Evolutionary conservation across 2,888 invertebrate genomes (phyloP), one percentile per base, ranked within the genome.

Genomic region (Nomada ruficornis): DNA sequence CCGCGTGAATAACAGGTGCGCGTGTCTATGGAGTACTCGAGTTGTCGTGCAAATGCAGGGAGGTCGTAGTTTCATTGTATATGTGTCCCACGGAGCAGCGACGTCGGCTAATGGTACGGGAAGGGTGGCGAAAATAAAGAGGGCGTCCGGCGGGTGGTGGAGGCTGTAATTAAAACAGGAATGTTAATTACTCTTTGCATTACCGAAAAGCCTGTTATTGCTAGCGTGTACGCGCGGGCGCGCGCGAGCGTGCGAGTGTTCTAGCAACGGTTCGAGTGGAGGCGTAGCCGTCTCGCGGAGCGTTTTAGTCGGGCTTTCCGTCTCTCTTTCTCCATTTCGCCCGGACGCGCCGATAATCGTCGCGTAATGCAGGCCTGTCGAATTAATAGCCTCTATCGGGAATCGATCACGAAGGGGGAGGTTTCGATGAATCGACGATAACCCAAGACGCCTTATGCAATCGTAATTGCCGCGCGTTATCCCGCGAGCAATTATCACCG

Each of bases 121-220:
- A 90, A 86, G 86, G 88, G 86, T 83, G 89, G 90, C 81, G 90
- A 90, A 91, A 92, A 91, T 90, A 90, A 90, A 89, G 89, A 85
- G 86, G 89, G 89, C 76, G 87, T 83, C 78, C 78, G 71, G 83
- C 74, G 78, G 86, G 81, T 20, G 59, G 57, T 78, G 89, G 89
- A 89, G 88, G 89, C 88, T 91, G 93, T 92, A 93, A 93, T 93
- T 93, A 93, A 93, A 93, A 93, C 91, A 90, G 92, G 93, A 93
- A 93, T 93, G 92, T 93, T 93, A 92, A 93, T 93, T 93, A 92
- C 93, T 91, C 92, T 93, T 92, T 92, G 92, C 93, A 91, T 92
- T 93, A 93, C 89, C 91, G 89, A 91, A 93, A 93, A 92, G 90
- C 90, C 89, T 87, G 91, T 90, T 89, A 89, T 90, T 90, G 90